A percentile compares a stretch with the other conserved stretches of the same genome.
These are phyloP conservation scores for Aleadryas rufinucha DNA, from an alignment of 2,113 vertebrate species.

Conservation along the genomic window DNA sequence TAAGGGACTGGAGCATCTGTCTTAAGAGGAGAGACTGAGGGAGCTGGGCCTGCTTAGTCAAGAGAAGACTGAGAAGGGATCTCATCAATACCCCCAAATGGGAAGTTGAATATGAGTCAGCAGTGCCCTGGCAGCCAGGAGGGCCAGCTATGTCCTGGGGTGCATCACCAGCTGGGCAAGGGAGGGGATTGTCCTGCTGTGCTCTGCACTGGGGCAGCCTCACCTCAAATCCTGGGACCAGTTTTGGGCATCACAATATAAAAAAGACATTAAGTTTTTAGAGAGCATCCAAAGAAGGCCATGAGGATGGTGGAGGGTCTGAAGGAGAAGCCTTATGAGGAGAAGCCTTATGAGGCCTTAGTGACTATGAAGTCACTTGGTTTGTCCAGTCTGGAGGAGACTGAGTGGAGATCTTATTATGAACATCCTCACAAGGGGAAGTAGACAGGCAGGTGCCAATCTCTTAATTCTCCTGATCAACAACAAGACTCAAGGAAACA, in stretches of 20 bases:
- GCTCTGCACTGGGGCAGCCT: fast-evolving
- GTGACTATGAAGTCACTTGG: too few species aligned
- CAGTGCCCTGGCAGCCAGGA: background rate
- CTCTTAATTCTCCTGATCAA: background rate
- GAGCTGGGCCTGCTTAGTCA: background rate
- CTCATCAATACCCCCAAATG: background rate
- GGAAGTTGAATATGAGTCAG: background rate
- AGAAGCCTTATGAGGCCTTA: background rate
- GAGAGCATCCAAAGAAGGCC: background rate
- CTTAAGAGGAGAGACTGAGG: background rate
- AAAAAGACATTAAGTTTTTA: background rate
- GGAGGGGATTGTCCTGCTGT: background rate
- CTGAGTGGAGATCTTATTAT: background rate
- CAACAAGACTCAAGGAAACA: fast-evolving
- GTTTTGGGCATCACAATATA: background rate
- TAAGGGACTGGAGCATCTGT: background rate
- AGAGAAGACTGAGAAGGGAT: background rate
- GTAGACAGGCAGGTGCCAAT: too few species aligned
- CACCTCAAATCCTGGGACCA: background rate
- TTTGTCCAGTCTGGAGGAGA: background rate
- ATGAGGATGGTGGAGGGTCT: background rate
- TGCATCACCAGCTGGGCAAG: background rate
- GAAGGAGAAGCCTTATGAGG: background rate
- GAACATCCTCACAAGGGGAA: fast-evolving
- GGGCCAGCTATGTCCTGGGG: too few species aligned